These are phyloP conservation scores for Gisinianus flammeolus DNA, from an alignment of 2,888 invertebrate genomes.

Conservation along the genomic window DNA sequence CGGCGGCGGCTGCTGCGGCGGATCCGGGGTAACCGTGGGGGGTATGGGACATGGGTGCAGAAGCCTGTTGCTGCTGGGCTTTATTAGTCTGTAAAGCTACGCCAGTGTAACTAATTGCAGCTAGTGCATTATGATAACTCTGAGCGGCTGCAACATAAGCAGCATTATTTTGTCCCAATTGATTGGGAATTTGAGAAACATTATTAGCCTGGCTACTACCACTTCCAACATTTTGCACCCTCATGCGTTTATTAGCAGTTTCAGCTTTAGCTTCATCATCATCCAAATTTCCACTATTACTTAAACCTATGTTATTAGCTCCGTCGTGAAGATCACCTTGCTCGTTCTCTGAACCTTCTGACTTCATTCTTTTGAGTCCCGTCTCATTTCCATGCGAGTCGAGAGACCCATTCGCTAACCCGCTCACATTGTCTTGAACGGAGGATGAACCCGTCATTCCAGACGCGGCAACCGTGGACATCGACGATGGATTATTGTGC, in stretches of 20 bases:
- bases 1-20: conserved; percentile 35
- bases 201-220: conserved; percentile 23
- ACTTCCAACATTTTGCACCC: conserved; percentile 44
- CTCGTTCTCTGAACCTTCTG: conserved; percentile 36
- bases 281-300: conserved; percentile 43
- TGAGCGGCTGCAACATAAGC: conserved; percentile 58
- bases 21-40: conserved; percentile 29
- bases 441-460: conserved; percentile 36
- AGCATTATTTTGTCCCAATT: conserved; percentile 57
- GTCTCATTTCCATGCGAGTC: conserved; percentile 54
- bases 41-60: conserved; percentile 32
- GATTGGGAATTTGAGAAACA: conserved; percentile 37
- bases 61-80: conserved; percentile 46
- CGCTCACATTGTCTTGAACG: conserved; percentile 45
- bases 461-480: conserved; percentile 37
- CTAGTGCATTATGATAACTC: conserved; percentile 64
- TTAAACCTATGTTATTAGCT: conserved; percentile 31
- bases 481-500: conserved; percentile 48
- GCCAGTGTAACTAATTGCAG: conserved; percentile 73
- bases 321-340: conserved; percentile 38
- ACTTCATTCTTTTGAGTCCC: conserved; percentile 38
- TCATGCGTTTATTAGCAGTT: conserved; percentile 56
- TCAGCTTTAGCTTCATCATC: conserved; percentile 55
- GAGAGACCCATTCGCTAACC: conserved; percentile 55
- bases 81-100: conserved; percentile 68